phyloP scores from a whole-genome alignment of 2,113 vertebrate genomes.

The Litocranius walleri region DNA sequence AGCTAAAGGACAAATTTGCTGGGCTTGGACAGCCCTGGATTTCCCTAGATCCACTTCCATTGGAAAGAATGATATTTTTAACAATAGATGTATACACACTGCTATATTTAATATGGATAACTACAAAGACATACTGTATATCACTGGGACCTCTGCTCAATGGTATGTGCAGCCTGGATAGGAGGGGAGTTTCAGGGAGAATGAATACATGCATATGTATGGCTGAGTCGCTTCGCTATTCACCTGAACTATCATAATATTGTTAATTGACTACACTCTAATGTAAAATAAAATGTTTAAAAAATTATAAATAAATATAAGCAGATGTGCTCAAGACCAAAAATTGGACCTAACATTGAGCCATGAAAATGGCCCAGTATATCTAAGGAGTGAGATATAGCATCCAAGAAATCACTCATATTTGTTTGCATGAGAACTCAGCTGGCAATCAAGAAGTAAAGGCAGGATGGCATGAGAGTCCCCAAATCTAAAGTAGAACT shows the following conservation, averaged over 20 bases:
- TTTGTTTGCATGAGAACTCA: neutral
- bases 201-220: neutral
- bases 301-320: neutral
- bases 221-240: neutral
- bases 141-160: neutral
- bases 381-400: neutral
- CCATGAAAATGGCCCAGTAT: neutral
- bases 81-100: neutral
- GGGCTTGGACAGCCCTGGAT: neutral
- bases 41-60: neutral
- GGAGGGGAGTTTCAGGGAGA: neutral
- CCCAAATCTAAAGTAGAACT: neutral
- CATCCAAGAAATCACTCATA: neutral
- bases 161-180: neutral
- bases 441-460: neutral
- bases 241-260: neutral
- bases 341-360: neutral
- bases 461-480: neutral
- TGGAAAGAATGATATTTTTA: neutral
- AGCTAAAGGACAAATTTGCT: neutral
- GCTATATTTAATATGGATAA: neutral
- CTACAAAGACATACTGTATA: neutral
- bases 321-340: neutral
- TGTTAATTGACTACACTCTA: neutral
- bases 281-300: neutral